Evolutionary conservation across 2,888 invertebrate species (phyloP).

Genomic region (Amphipoea lucens): DNA sequence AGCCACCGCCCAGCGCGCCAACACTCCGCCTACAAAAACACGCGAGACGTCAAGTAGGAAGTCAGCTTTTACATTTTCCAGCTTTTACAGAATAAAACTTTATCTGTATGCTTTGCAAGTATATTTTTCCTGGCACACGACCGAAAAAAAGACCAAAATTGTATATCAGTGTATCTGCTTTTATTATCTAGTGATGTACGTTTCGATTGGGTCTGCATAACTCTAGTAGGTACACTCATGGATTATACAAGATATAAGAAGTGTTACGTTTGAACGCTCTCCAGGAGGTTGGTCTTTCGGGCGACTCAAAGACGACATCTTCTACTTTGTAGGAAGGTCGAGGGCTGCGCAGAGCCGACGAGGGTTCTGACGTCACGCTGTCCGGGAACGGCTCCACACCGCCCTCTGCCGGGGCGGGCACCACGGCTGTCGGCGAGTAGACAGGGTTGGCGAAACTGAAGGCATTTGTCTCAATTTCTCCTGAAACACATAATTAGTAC

Average conservation of each 20-base stretch:
- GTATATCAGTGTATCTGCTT: not conserved
- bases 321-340: conserved; percentile 93
- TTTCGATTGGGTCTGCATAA: not conserved
- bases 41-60: not conserved
- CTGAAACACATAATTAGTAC: conserved; percentile 65
- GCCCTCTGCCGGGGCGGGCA: conserved; percentile 68
- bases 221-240: not conserved
- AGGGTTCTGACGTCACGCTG: conserved; percentile 69
- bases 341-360: conserved; percentile 81
- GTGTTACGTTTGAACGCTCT: conserved; percentile 84
- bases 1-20: conserved; percentile 94
- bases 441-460: conserved; percentile 96
- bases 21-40: conserved; percentile 91
- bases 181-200: not conserved
- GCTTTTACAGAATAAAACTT: not conserved
- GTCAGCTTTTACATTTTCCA: not conserved
- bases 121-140: not conserved
- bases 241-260: not conserved
- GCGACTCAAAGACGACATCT: conserved; percentile 93
- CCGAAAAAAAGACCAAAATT: not conserved
- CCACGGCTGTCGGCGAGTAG: conserved; percentile 92
- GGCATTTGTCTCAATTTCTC: conserved; percentile 89
- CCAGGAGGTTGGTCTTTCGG: conserved; percentile 88
- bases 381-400: conserved; percentile 65
- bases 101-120: too few species aligned